A percentile compares a stretch with the other conserved stretches of the same genome.
These are phyloP conservation scores for Melikaiella ostensackeni DNA, from an alignment of 2,888 invertebrate species.

Conservation along the genomic window DNA sequence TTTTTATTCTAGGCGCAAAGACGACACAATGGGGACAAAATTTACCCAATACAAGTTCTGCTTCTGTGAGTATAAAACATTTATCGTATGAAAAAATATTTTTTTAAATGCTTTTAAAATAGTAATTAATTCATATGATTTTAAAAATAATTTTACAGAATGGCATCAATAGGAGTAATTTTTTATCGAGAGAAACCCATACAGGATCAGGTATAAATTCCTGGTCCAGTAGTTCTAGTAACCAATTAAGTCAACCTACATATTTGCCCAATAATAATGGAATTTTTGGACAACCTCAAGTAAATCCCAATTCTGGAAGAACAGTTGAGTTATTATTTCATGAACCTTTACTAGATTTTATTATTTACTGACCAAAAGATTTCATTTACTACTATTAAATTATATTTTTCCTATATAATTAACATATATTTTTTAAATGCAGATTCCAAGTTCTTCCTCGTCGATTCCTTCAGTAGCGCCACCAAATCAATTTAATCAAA, in stretches of 20 bases:
- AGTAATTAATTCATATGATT: neutral
- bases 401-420: neutral
- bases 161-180: neutral
- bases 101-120: neutral
- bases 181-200: neutral
- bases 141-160: neutral
- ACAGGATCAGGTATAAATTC: neutral
- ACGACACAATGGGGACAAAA: neutral
- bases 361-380: too few species aligned
- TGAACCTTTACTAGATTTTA: neutral
- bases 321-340: conserved; percentile 1
- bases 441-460: neutral
- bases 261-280: conserved; percentile 1
- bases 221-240: neutral
- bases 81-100: neutral
- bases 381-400: too few species aligned
- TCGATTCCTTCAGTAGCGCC: neutral
- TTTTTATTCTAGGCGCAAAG: neutral
- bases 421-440: neutral
- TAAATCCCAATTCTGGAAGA: neutral
- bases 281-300: neutral
- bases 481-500: neutral
- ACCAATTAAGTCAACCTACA: neutral
- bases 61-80: neutral
- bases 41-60: neutral